These are phyloP conservation scores for Pelosia muscerda DNA, from an alignment of 2,888 invertebrate species.

Conservation along the genomic window DNA sequence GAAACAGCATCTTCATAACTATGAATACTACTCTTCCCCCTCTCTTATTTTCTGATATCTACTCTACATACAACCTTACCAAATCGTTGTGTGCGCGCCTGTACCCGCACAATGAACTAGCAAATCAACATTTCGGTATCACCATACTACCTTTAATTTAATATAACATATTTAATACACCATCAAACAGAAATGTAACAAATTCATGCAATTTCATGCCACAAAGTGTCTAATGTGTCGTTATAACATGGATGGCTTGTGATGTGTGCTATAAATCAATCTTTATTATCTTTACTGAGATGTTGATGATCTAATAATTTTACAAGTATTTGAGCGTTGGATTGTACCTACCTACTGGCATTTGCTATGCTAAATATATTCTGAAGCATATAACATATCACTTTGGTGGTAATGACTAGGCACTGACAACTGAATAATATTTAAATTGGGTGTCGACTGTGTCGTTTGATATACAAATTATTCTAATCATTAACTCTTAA, in stretches of 20 bases:
- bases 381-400: neutral
- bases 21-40: neutral
- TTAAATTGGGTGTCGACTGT: neutral
- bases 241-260: neutral
- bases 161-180: no score
- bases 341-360: constrained; percentile 2
- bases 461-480: neutral
- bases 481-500: neutral
- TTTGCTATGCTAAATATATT: constrained; percentile 20
- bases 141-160: no score
- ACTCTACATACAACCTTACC: no score
- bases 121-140: no score
- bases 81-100: neutral
- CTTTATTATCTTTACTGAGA: constrained; percentile 9
- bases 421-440: neutral
- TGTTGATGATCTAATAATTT: constrained; percentile 16
- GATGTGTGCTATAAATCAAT: constrained; percentile 7
- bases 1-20: neutral
- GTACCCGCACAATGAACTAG: neutral
- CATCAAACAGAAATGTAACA: neutral
- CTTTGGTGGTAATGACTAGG: neutral
- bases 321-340: constrained; percentile 4
- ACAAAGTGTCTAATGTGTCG: neutral
- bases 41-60: neutral
- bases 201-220: neutral